Percentiles rank a stretch among this genome's conserved stretches.
Conservation (phyloP, 1,140 invertebrate genomes). For the Caenorhabditis briggsae region DNA sequence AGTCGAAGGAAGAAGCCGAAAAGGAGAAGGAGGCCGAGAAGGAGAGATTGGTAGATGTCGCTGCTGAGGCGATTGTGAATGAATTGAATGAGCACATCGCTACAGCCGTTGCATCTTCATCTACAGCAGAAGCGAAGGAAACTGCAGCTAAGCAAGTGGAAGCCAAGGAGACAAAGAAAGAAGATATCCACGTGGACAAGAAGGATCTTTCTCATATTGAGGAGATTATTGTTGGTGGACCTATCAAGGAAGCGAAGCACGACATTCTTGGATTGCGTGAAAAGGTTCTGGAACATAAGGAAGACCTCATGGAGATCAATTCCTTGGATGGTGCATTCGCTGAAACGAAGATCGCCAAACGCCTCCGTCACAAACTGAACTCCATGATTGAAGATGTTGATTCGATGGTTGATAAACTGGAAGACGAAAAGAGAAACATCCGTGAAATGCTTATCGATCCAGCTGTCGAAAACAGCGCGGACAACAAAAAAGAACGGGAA, state of each 20-base stretch:
- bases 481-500: constrained; percentile 63
- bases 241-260: constrained; percentile 69
- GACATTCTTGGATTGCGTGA: constrained; percentile 71
- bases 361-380: constrained; percentile 67
- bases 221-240: constrained; percentile 68
- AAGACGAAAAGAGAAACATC: constrained; percentile 66
- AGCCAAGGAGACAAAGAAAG: constrained; percentile 58
- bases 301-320: constrained; percentile 70
- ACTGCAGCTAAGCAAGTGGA: not conserved
- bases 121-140: not conserved
- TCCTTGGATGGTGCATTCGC: constrained; percentile 68
- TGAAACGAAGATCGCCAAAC: constrained; percentile 70
- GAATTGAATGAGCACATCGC: constrained; percentile 41
- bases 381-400: constrained; percentile 71
- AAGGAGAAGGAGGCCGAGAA: constrained; percentile 50
- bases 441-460: constrained; percentile 66
- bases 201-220: constrained; percentile 70
- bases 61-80: constrained; percentile 52
- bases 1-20: constrained; percentile 45
- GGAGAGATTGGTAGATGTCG: constrained; percentile 44
- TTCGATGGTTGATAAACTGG: constrained; percentile 67
- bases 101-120: not conserved
- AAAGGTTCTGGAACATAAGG: constrained; percentile 71
- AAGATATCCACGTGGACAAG: constrained; percentile 62
- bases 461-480: constrained; percentile 58